phyloP scores from a whole-genome alignment of 2,113 vertebrate genomes.

The Reinhardtius hippoglossoides region DNA sequence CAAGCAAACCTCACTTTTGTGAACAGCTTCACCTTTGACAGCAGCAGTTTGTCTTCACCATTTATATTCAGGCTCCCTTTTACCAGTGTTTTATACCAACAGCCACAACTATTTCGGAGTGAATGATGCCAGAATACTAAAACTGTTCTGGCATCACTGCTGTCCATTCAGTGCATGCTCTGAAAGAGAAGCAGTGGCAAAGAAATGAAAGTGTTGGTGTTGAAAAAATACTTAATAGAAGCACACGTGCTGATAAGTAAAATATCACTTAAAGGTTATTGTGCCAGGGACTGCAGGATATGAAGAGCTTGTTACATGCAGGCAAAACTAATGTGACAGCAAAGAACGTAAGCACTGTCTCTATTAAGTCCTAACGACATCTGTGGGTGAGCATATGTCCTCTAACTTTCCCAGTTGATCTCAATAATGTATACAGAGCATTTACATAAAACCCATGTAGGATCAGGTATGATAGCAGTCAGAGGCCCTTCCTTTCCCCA shows the following conservation, averaged over 20 bases:
- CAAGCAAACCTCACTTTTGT: too few relatives aligned
- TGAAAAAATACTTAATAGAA: background rate
- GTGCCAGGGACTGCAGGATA: conserved; percentile 9
- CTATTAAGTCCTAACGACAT: conserved; percentile 54
- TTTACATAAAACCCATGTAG: conserved; percentile 69
- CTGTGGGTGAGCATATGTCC: conserved; percentile 51
- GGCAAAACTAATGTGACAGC: conserved; percentile 46
- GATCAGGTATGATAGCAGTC: conserved; percentile 61
- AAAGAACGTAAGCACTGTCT: conserved; percentile 43
- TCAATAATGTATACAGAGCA: conserved; percentile 69
- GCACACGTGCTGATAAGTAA: background rate
- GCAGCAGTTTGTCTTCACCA: too few relatives aligned
- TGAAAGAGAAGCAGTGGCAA: background rate
- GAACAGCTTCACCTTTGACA: too few relatives aligned
- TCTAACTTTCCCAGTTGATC: conserved; percentile 50
- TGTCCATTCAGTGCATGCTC: background rate
- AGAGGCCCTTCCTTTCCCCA: conserved; percentile 16
- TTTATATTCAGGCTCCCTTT: too few relatives aligned
- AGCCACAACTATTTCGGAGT: too few relatives aligned
- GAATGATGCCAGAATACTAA: too few relatives aligned
- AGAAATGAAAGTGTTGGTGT: background rate
- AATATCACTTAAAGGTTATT: conserved; percentile 41
- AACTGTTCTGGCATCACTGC: background rate
- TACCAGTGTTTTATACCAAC: too few relatives aligned
- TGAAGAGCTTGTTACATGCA: conserved; percentile 37